A percentile compares a stretch with the other conserved stretches of the same genome.
Evolutionary conservation across 2,797 vertebrate species (phyloP).

Genomic region (Karalla daura): DNA sequence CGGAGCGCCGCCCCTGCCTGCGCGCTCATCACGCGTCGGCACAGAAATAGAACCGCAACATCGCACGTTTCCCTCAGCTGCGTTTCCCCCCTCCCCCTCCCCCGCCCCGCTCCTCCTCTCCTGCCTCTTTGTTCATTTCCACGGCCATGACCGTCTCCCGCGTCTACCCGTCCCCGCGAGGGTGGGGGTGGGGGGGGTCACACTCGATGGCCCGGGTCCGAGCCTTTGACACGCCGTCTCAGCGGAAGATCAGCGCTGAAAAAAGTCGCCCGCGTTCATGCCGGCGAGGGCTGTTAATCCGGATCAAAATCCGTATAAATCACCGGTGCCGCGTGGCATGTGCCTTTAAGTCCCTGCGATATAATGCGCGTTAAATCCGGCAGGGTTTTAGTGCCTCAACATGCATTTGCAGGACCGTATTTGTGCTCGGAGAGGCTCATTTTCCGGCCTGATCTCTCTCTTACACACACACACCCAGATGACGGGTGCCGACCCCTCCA

Average conservation of each 20-base stretch:
- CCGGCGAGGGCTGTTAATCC: slow-evolving; percentile 31
- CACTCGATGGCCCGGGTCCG: no score
- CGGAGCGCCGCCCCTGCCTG: slow-evolving; percentile 48
- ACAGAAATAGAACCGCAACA: slow-evolving; percentile 60
- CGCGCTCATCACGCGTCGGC: slow-evolving; percentile 57
- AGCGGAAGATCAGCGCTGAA: neutral
- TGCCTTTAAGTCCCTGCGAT: slow-evolving; percentile 17
- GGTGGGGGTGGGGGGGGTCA: no score
- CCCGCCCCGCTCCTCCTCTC: neutral
- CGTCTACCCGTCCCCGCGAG: no score
- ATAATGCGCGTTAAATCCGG: slow-evolving; percentile 47
- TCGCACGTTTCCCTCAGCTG: slow-evolving; percentile 32
- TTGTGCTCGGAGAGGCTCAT: slow-evolving; percentile 3
- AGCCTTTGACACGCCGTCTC: neutral
- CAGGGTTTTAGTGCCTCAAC: slow-evolving; percentile 45
- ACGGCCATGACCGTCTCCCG: no score
- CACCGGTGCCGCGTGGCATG: slow-evolving; percentile 1
- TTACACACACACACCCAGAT: slow-evolving; percentile 5
- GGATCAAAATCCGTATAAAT: slow-evolving; percentile 24
- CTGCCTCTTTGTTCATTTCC: neutral
- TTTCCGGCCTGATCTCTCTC: neutral
- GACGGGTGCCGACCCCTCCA: slow-evolving; percentile 37
- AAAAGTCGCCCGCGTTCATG: neutral
- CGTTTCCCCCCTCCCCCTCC: neutral
- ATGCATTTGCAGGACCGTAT: slow-evolving; percentile 48